Evolutionary conservation across 1,140 invertebrate species (phyloP).

Genomic region (Aphelenchoides avenae): DNA sequence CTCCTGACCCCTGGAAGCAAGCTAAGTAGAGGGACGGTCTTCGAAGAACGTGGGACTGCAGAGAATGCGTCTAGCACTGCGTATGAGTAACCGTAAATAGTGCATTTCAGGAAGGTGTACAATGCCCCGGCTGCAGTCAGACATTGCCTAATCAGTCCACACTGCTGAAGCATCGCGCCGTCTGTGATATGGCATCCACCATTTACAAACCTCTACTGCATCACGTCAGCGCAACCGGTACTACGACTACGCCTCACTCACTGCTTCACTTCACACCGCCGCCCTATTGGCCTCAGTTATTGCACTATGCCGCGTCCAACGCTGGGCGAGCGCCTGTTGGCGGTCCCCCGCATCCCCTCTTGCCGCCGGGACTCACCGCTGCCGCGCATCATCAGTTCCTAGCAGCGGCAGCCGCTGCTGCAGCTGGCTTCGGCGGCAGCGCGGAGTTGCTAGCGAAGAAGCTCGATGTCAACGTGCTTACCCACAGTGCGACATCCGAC

Average conservation of each 20-base stretch:
- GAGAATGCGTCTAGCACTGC: too few species aligned
- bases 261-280: constrained; percentile 45
- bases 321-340: too few species aligned
- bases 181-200: constrained; percentile 44
- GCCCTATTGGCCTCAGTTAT: constrained; percentile 66
- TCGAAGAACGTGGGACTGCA: too few species aligned
- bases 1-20: too few species aligned
- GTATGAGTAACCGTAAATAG: too few species aligned
- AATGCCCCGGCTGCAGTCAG: constrained; percentile 36
- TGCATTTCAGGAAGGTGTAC: constrained; percentile 38
- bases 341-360: constrained; percentile 4
- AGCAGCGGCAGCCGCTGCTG: constrained; percentile 34
- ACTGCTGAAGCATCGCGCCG: constrained; percentile 46
- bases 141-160: constrained; percentile 34
- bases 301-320: constrained; percentile 71
- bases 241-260: constrained; percentile 9
- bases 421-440: constrained; percentile 9
- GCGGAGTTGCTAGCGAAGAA: background rate
- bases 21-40: too few species aligned
- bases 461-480: background rate
- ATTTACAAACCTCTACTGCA: constrained; percentile 42
- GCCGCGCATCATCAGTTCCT: constrained; percentile 62
- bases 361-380: constrained; percentile 60
- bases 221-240: background rate
- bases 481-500: constrained; percentile 37